These are phyloP conservation scores for Caloenas nicobarica DNA, from an alignment of 2,113 vertebrate genomes.

Conservation along the genomic window DNA sequence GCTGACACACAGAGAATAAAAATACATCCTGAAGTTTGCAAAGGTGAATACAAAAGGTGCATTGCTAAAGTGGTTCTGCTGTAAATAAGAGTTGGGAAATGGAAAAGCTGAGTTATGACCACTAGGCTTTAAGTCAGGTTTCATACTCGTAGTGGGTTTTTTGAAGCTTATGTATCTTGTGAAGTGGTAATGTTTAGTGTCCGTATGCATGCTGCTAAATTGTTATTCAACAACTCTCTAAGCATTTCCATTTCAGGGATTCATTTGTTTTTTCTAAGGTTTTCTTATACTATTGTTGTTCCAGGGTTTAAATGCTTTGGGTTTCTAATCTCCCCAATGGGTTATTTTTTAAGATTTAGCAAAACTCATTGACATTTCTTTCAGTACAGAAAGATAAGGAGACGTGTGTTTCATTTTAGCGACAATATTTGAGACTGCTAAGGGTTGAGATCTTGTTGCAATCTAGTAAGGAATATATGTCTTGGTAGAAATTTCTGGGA, in stretches of 20 bases:
- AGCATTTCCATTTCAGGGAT: neutral
- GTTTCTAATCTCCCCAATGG: neutral
- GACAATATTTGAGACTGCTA: neutral
- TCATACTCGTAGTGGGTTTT: accelerated
- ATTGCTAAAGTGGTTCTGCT: neutral
- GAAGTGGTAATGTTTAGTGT: neutral
- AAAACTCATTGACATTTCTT: neutral
- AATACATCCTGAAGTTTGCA: neutral
- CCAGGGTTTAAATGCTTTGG: neutral
- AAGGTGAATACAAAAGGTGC: neutral
- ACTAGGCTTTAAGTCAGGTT: neutral
- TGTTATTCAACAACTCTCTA: neutral
- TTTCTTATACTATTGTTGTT: neutral
- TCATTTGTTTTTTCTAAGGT: neutral
- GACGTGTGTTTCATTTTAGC: neutral
- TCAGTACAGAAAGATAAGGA: neutral
- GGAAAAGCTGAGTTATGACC: neutral
- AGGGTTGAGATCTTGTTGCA: neutral
- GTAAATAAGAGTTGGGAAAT: neutral
- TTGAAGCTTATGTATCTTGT: neutral
- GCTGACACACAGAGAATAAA: neutral
- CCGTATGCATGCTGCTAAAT: accelerated
- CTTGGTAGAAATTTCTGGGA: neutral
- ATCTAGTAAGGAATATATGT: neutral
- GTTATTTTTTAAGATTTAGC: neutral